Evolutionary conservation across 2,888 invertebrate species (phyloP), one percentile per base, ranked within the genome.

Genomic region (Tuberolachnus salignus): DNA sequence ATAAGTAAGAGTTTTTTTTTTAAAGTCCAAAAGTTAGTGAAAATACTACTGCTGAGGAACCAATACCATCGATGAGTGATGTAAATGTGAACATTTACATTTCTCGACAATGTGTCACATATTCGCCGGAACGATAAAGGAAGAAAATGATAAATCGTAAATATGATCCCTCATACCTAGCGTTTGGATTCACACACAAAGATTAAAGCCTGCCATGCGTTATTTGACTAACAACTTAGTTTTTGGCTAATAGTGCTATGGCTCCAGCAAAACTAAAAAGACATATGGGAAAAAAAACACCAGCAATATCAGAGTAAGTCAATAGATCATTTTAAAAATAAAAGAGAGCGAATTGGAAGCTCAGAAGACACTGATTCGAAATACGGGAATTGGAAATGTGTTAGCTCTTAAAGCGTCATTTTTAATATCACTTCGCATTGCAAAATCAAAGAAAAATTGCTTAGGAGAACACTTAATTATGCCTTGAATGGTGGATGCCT

Each of bases 321-420:
- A 44, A 64, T 64, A 11, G 44, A 64, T 64, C 44, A 44, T n/a
- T n/a, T 46, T 64, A 44, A 64, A 64, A 64, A 64, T 42, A 64
- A 64, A 44, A 64, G 44, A 64, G 46, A 64, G 44, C n/a, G 64
- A 64, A 64, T 64, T 64, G 46, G 21, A 46, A 44, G 64, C 46
- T 64, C 64, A 64, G 46, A 64, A 46, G 46, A 64, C 64, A 64
- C 64, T 64, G 44, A 64, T 64, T 42, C 64, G 46, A 64, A 64
- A 64, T 64, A 64, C 46, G 13, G 64, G 64, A 64, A 46, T 44
- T 64, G 46, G 44, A 64, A 64, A 64, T 64, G 44, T 21, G 64
- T n/a, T 64, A 44, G 64, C 46, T 11, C 64, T 64, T 26, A 66
- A 66, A 66, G 64, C 44, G 13, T 64, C 19, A 64, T 64, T 44